Percentiles rank a stretch among this genome's conserved stretches.
phyloP scores from a whole-genome alignment of 2,113 vertebrate genomes.

The Cromileptes altivelis region DNA sequence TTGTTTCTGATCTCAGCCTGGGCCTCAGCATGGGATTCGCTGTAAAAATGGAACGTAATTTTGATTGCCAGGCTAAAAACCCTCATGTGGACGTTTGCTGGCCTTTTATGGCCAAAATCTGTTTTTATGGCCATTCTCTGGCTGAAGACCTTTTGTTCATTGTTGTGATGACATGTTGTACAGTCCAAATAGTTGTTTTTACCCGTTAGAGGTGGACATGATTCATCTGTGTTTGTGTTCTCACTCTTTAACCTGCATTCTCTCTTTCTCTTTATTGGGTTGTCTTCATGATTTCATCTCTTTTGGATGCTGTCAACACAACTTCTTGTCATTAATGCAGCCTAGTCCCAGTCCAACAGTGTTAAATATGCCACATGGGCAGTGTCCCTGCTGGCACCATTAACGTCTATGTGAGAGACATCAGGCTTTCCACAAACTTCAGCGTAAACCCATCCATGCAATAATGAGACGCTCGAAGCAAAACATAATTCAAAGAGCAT shows the following conservation, averaged over 20 bases:
- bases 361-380: no score
- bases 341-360: no score
- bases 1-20: slow-evolving; percentile 49
- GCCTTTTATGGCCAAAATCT: slow-evolving; percentile 63
- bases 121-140: slow-evolving; percentile 41
- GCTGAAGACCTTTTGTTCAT: slow-evolving; percentile 22
- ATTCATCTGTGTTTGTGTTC: not conserved
- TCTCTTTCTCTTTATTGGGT: not conserved
- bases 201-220: slow-evolving; percentile 1
- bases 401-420: no score
- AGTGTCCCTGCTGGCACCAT: no score
- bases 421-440: no score
- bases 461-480: no score
- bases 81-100: slow-evolving; percentile 29
- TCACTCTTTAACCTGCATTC: not conserved
- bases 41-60: slow-evolving; percentile 56
- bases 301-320: not conserved
- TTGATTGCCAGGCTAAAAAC: slow-evolving; percentile 45
- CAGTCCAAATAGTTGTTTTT: slow-evolving; percentile 23
- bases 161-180: slow-evolving; percentile 36
- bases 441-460: no score
- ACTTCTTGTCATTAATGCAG: no score
- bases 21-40: slow-evolving; percentile 22
- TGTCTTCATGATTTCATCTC: not conserved
- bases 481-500: no score